Evolutionary conservation across 2,113 vertebrate species (phyloP).

Genomic region (Vulpes lagopus): DNA sequence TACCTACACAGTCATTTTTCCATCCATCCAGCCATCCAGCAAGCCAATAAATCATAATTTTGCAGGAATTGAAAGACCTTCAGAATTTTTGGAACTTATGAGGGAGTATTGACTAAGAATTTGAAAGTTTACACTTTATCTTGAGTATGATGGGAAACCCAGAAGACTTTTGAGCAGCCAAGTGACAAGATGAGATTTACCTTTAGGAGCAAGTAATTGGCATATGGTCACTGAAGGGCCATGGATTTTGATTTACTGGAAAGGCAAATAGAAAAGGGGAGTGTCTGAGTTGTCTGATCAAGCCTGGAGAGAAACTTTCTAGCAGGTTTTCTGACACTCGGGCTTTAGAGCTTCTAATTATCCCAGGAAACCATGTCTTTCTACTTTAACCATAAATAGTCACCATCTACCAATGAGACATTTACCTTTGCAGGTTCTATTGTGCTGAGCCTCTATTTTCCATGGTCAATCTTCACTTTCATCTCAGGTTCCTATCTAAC

Average conservation of each 20-base stretch:
- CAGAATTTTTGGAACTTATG: constrained; percentile 25
- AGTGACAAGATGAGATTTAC: constrained; percentile 27
- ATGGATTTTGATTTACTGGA: constrained; percentile 47
- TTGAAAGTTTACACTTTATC: constrained; percentile 44
- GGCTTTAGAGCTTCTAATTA: constrained; percentile 59
- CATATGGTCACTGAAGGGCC: background rate
- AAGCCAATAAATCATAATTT: background rate
- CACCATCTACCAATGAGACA: constrained; percentile 42
- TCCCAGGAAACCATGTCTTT: constrained; percentile 61
- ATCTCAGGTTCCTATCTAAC: constrained; percentile 41
- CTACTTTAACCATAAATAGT: constrained; percentile 60
- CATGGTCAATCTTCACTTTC: constrained; percentile 39
- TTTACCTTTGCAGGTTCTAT: constrained; percentile 57
- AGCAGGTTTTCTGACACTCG: constrained; percentile 12
- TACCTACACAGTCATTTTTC: background rate
- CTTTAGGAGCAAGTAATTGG: constrained; percentile 47
- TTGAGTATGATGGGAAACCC: background rate
- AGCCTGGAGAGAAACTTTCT: background rate
- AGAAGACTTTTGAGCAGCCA: constrained; percentile 4
- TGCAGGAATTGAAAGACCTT: background rate
- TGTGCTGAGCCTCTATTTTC: constrained; percentile 26
- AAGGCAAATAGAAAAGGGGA: constrained; percentile 50
- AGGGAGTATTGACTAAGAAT: background rate
- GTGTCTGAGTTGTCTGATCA: constrained; percentile 30
- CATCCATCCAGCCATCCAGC: background rate